Evolutionary conservation across 2,113 vertebrate genomes (phyloP), one percentile per base, ranked within the genome.

Genomic region (Platichthys flesus): DNA sequence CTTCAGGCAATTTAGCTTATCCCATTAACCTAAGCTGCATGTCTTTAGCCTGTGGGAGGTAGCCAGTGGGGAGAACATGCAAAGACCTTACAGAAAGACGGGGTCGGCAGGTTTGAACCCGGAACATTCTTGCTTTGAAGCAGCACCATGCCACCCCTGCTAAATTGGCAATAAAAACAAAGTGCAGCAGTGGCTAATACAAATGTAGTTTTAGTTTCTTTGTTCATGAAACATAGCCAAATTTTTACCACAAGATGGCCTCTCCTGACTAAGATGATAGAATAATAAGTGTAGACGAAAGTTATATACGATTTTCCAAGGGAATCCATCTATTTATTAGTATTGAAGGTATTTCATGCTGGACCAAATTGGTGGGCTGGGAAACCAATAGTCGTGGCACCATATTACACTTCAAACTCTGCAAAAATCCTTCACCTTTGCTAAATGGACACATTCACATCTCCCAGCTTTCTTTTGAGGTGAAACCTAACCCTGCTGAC

Each of bases 401-500:
- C 37, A 13, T 40, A 40, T 21, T 21, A 40, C 18, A 40, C 58
- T 31, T 18, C 13, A 26, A 26, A 12, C 65, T 55, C 42, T 31
- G 18, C 21, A 78, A 6, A 4, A 42, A 42, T 45, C 23, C 5
- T 31, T 83, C 35, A 37, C 26, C 45, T 61, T 20, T 56, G 21
- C 58, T 37, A n/a, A 54, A 68, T 55, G 35, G 6, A 73, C 45
- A 60, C 21, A 56, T 14, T 59, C 60, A 70, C 42, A 64, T 76
- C 47, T 67, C 31, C 47, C n/a, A 61, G 12, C 13, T 42, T 35
- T 58, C 54, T 47, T 75, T 31, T 31, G 31, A 31, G 31, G 31
- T 75, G 60, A 71, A 76, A 82, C 64, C 28, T 57, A 78, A 65
- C 40, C 3, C 3, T 49, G 31, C 49, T 35, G 37, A 65, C 57